A percentile compares a stretch with the other conserved stretches of the same genome.
These are phyloP conservation scores for Pangasius djambal DNA, from an alignment of 2,797 vertebrate genomes.

Conservation along the genomic window DNA sequence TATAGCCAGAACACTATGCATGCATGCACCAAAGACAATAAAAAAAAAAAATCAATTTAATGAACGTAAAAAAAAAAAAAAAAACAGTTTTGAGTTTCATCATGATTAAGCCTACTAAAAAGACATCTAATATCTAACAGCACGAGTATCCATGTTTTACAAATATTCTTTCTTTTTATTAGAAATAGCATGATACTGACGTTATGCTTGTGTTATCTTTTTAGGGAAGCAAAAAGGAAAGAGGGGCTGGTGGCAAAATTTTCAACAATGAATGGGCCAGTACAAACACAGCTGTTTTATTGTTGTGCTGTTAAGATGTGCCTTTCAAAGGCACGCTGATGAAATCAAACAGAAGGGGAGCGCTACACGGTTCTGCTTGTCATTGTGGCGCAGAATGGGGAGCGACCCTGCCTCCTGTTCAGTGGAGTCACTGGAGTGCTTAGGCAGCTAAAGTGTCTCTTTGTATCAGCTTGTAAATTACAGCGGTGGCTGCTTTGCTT, in stretches of 20 bases:
- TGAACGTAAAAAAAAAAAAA: background rate
- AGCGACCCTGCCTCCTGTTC: slow-evolving; percentile 71
- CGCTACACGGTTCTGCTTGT: slow-evolving; percentile 50
- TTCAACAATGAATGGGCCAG: slow-evolving; percentile 79
- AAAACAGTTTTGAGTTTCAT: background rate
- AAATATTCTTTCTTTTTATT: slow-evolving; percentile 30
- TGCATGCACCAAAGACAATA: background rate
- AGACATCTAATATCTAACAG: background rate
- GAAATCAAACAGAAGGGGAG: slow-evolving; percentile 72
- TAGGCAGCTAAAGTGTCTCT: slow-evolving; percentile 60
- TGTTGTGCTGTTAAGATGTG: slow-evolving; percentile 79
- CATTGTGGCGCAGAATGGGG: slow-evolving; percentile 51
- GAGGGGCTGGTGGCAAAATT: slow-evolving; percentile 67
- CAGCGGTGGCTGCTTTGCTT: slow-evolving; percentile 47
- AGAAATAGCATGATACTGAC: slow-evolving; percentile 38
- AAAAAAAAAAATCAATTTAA: background rate
- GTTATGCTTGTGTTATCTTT: slow-evolving; percentile 59
- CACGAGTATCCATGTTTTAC: background rate
- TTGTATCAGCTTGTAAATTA: slow-evolving; percentile 64
- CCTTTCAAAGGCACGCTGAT: slow-evolving; percentile 67
- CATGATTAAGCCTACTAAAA: background rate
- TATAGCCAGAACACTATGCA: background rate
- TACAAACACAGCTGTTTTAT: slow-evolving; percentile 86
- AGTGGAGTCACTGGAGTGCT: slow-evolving; percentile 60
- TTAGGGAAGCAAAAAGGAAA: slow-evolving; percentile 60